Conservation (phyloP, 2,888 invertebrate genomes). For the Drosophila setosimentum region DNA sequence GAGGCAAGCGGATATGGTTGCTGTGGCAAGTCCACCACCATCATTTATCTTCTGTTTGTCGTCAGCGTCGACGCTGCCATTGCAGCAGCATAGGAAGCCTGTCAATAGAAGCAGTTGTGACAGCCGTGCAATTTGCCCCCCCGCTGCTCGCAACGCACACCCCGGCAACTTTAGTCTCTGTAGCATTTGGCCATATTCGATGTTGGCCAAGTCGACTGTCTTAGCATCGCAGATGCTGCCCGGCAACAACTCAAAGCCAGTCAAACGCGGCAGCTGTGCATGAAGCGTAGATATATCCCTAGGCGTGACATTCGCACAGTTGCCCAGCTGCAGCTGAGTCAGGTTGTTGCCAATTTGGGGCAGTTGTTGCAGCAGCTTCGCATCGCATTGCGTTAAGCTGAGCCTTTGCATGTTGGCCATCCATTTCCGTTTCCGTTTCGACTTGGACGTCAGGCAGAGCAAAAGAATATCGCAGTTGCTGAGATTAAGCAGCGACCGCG, state of each 20-base stretch:
- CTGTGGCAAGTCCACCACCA: constrained; percentile 41
- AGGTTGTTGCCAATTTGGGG: constrained; percentile 43
- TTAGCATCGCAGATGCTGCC: constrained; percentile 12
- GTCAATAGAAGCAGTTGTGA: constrained; percentile 59
- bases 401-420: constrained; percentile 39
- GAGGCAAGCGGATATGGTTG: constrained; percentile 58
- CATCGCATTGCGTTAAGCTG: constrained; percentile 41
- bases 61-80: constrained; percentile 17
- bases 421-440: constrained; percentile 22
- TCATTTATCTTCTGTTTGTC: constrained; percentile 37
- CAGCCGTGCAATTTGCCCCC: constrained; percentile 52
- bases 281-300: constrained; percentile 38
- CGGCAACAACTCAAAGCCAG: constrained; percentile 52
- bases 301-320: constrained; percentile 11
- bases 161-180: constrained; percentile 57
- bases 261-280: constrained; percentile 31
- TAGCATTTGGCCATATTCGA: constrained; percentile 52
- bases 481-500: constrained; percentile 56
- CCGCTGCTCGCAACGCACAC: constrained; percentile 49
- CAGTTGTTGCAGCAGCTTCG: constrained; percentile 42
- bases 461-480: constrained; percentile 22
- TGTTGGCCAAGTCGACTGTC: constrained; percentile 22
- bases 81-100: constrained; percentile 59
- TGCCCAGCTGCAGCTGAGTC: constrained; percentile 48
- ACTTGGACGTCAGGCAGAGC: constrained; percentile 24